phyloP scores from a whole-genome alignment of 2,797 vertebrate species.

The Helarctos malayanus region DNA sequence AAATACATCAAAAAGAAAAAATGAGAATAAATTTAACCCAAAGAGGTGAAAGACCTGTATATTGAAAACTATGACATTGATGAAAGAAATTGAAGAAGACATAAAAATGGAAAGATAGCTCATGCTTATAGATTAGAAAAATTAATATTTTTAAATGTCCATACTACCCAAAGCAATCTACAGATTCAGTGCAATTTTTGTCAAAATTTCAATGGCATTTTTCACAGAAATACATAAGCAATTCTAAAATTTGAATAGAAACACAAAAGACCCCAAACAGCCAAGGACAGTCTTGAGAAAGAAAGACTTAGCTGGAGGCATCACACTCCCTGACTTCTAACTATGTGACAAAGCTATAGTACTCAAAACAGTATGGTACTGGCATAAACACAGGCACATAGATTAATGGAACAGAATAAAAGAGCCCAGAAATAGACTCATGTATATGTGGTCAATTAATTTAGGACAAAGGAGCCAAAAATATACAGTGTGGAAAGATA shows the following conservation, averaged over 20 bases:
- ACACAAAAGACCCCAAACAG: not conserved
- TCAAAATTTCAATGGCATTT: not conserved
- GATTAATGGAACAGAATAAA: not conserved
- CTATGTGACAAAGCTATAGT: not conserved
- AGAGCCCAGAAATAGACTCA: not conserved
- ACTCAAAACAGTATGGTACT: not conserved
- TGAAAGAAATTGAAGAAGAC: not conserved
- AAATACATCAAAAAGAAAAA: not conserved
- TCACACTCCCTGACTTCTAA: not conserved
- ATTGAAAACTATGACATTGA: not conserved
- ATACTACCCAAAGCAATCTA: not conserved
- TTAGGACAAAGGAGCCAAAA: not conserved
- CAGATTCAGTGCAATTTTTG: not conserved
- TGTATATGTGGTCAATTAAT: not conserved
- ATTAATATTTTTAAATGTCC: not conserved
- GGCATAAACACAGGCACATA: not conserved
- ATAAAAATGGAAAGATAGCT: not conserved
- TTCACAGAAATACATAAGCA: not conserved
- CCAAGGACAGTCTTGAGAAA: not conserved
- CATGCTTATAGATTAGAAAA: not conserved
- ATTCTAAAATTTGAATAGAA: not conserved
- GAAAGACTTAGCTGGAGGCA: not conserved
- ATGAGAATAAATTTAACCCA: not conserved
- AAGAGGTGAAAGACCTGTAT: not conserved
- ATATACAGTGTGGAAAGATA: not conserved